Percentiles rank a stretch among this genome's conserved stretches.
Evolutionary conservation across 2,113 vertebrate species (phyloP).

Genomic region (Rhadina sibilatrix): DNA sequence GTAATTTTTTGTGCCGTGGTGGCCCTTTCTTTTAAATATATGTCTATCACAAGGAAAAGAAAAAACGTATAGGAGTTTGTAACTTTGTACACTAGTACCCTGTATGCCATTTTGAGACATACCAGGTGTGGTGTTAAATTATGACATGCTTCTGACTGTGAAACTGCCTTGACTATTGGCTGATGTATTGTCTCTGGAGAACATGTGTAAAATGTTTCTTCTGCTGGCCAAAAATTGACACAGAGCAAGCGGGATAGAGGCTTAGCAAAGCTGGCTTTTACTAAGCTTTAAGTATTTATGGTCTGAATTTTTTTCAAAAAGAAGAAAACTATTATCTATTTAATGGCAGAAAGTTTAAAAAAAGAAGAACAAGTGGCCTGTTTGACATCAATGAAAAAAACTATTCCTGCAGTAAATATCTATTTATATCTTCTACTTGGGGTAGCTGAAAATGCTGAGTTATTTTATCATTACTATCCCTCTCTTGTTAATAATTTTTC

Average conservation of each 20-base stretch:
- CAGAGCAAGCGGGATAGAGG: background rate
- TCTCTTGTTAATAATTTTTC: background rate
- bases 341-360: background rate
- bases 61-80: background rate
- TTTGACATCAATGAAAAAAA: background rate
- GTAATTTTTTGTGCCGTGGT: fast-evolving
- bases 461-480: background rate
- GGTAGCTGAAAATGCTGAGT: background rate
- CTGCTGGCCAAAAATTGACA: background rate
- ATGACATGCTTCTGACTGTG: background rate
- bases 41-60: background rate
- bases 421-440: background rate
- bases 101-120: fast-evolving
- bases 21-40: background rate
- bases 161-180: background rate
- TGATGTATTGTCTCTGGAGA: background rate
- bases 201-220: fast-evolving
- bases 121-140: background rate
- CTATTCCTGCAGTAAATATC: background rate
- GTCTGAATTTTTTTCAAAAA: background rate
- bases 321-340: background rate
- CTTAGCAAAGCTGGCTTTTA: background rate
- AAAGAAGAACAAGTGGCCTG: background rate
- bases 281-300: background rate
- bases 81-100: background rate